These are phyloP conservation scores for Sinocyclocheilus anophthalmus DNA, from an alignment of 2,113 vertebrate genomes.

Conservation along the genomic window DNA sequence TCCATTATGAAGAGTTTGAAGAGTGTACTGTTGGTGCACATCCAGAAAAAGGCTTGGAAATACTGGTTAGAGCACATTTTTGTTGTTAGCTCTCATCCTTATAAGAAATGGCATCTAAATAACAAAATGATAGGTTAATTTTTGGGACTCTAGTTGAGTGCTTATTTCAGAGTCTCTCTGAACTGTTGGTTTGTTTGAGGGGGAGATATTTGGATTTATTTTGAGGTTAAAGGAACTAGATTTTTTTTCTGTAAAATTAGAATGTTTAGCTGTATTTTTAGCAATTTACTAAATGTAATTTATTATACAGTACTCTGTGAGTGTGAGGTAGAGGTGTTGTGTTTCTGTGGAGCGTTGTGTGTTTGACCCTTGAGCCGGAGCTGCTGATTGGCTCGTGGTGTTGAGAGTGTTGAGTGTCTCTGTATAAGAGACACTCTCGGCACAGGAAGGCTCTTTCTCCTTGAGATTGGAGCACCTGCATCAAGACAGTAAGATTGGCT, in stretches of 20 bases:
- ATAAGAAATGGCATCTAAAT: neutral
- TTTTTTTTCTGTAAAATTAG: neutral
- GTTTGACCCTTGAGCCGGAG: conserved; percentile 50
- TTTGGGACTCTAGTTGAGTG: neutral
- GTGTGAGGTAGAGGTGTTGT: conserved; percentile 16
- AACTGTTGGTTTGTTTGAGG: neutral
- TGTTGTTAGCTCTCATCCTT: neutral
- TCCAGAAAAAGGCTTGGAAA: neutral
- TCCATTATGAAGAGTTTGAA: neutral
- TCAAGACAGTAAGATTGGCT: conserved; percentile 21
- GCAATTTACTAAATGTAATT: neutral
- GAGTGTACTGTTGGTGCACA: neutral
- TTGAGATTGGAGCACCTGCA: conserved; percentile 36
- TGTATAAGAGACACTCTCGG: conserved; percentile 60
- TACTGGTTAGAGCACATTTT: neutral
- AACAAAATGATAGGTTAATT: neutral
- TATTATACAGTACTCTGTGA: neutral
- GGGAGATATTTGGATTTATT: neutral
- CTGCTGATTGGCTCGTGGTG: conserved; percentile 55
- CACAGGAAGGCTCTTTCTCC: conserved; percentile 43
- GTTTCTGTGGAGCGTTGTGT: conserved; percentile 13
- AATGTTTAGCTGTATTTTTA: neutral
- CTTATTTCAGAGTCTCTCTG: neutral
- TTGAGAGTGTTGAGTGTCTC: conserved; percentile 30
- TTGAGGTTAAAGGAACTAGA: neutral